Conservation (phyloP, 2,888 invertebrate species). For the Onthophagus sagittarius region DNA sequence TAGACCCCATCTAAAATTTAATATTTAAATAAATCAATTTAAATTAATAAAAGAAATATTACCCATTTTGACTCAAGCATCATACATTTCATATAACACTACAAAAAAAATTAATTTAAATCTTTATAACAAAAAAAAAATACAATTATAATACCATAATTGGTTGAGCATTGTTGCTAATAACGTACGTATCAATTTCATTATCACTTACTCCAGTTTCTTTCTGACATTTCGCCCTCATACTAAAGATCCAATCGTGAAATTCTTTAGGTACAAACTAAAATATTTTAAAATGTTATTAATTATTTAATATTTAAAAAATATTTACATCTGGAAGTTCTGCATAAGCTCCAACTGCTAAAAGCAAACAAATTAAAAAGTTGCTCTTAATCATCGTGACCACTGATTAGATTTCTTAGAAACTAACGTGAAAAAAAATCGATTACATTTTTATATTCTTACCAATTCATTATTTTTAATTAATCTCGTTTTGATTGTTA, state of each 20-base stretch:
- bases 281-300: not conserved
- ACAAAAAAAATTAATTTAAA: not conserved
- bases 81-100: constrained; percentile 12
- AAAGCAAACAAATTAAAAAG: not conserved
- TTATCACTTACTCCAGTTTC: not conserved
- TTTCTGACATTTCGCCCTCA: not conserved
- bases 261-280: constrained; percentile 6
- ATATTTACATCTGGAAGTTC: not conserved
- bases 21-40: not conserved
- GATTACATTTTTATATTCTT: not conserved
- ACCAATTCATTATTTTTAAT: not conserved
- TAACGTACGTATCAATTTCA: not conserved
- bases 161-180: constrained; percentile 1
- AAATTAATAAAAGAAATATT: not conserved
- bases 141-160: not conserved
- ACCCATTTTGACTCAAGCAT: constrained; percentile 6
- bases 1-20: not conserved
- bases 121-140: not conserved
- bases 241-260: constrained; percentile 3
- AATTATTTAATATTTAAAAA: not conserved
- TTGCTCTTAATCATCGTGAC: not conserved
- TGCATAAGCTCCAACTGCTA: not conserved
- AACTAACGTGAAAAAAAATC: not conserved
- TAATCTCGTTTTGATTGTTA: not conserved
- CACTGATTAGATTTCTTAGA: not conserved